Percentiles rank a stretch among this genome's conserved stretches.
Conservation (phyloP, 53 echinoderm and acorn worm species). For the Astropecten irregularis region DNA sequence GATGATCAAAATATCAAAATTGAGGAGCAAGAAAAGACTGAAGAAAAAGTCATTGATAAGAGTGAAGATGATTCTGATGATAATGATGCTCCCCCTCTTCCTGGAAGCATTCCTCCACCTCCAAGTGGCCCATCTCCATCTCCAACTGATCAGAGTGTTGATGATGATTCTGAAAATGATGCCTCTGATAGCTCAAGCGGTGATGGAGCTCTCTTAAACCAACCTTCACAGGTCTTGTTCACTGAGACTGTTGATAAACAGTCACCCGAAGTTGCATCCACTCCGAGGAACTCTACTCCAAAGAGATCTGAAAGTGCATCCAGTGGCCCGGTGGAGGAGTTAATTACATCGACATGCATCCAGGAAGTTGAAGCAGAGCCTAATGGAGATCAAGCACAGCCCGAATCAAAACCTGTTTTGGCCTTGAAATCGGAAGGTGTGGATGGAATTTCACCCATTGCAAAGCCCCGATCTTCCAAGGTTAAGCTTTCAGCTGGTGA, state of each 20-base stretch:
- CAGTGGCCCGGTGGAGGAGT: background rate
- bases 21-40: no score
- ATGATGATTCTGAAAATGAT: background rate
- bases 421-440: background rate
- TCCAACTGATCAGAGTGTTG: background rate
- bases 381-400: background rate
- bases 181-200: background rate
- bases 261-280: background rate
- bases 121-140: constrained; percentile 3
- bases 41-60: background rate
- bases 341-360: background rate
- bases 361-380: background rate
- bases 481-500: constrained; percentile 25
- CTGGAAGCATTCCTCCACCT: constrained; percentile 42
- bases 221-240: background rate
- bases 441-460: background rate
- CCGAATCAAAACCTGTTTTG: background rate
- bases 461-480: constrained; percentile 15
- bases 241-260: background rate
- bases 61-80: background rate
- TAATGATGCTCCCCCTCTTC: constrained; percentile 9
- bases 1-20: background rate
- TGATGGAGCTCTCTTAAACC: background rate
- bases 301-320: constrained; percentile 25
- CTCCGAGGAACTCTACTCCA: constrained; percentile 32